A percentile compares a stretch with the other conserved stretches of the same genome.
Evolutionary conservation across 2,113 vertebrate genomes (phyloP).

Genomic region (Calyptomena viridis): DNA sequence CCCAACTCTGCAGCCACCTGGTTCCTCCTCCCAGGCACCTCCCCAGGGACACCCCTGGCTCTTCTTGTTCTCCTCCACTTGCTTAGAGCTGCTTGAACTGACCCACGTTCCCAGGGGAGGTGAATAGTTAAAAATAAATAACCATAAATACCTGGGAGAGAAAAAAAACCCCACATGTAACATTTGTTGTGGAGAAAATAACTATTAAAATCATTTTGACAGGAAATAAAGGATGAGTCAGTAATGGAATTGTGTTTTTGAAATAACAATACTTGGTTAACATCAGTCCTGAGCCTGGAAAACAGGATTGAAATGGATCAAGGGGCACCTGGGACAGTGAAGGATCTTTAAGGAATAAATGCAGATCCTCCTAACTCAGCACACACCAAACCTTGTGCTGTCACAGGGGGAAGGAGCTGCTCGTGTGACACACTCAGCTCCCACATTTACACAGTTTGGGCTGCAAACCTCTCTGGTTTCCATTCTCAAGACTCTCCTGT

Average conservation of each 20-base stretch:
- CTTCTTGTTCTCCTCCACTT: accelerated
- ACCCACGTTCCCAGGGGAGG: not conserved
- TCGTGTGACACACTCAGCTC: not conserved
- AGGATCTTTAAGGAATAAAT: not conserved
- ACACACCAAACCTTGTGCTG: accelerated
- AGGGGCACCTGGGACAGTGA: not conserved
- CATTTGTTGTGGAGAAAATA: not conserved
- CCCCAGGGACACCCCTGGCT: not conserved
- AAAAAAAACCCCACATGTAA: accelerated
- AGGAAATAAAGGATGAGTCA: not conserved
- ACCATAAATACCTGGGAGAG: not conserved
- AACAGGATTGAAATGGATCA: not conserved
- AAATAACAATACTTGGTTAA: not conserved
- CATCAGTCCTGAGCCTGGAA: not conserved
- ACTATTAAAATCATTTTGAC: not conserved
- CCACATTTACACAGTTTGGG: accelerated
- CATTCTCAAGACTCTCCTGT: accelerated
- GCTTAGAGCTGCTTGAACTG: not conserved
- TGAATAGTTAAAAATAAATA: not conserved
- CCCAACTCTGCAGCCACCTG: accelerated
- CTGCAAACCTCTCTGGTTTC: accelerated
- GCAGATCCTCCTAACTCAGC: accelerated
- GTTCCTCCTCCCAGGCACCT: not conserved
- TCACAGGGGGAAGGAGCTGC: not conserved
- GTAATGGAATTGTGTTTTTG: not conserved